Evolutionary conservation across 2,113 vertebrate genomes (phyloP).

Genomic region (Cranoglanis bouderius): DNA sequence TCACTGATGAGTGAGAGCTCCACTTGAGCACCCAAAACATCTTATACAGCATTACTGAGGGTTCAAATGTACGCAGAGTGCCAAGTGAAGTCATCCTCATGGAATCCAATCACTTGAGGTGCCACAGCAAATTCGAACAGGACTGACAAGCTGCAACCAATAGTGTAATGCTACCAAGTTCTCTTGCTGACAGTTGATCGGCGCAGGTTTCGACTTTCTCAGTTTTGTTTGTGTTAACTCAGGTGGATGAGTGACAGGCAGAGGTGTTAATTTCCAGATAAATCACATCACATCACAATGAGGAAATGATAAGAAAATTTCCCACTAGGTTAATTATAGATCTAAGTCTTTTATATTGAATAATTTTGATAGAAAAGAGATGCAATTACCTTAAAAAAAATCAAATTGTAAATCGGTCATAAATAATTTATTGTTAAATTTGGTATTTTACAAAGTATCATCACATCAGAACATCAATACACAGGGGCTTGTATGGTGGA

Average conservation of each 20-base stretch:
- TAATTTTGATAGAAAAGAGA: not conserved
- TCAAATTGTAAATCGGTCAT: not conserved
- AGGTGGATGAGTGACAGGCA: slow-evolving; percentile 25
- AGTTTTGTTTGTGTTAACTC: not conserved
- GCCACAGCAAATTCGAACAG: slow-evolving; percentile 14
- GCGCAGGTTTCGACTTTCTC: slow-evolving; percentile 1
- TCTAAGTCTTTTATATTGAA: not conserved
- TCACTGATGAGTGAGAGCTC: slow-evolving; percentile 39
- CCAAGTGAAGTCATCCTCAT: slow-evolving; percentile 46
- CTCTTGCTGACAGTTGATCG: not conserved
- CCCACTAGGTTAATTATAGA: slow-evolving; percentile 5
- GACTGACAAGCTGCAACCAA: slow-evolving; percentile 29
- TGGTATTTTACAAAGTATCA: no score
- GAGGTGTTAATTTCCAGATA: not conserved
- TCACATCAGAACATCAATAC: not conserved
- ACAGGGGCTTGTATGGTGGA: not conserved
- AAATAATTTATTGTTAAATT: not conserved
- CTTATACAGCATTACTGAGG: slow-evolving; percentile 22
- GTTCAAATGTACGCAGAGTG: slow-evolving; percentile 26
- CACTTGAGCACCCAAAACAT: slow-evolving; percentile 50
- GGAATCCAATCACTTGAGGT: slow-evolving; percentile 46
- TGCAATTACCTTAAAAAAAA: no score
- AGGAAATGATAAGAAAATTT: slow-evolving; percentile 13
- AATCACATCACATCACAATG: not conserved
- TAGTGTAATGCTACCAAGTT: slow-evolving; percentile 36